Evolutionary conservation across 2,113 vertebrate genomes (phyloP).

Genomic region (Hirundichthys speculiger): DNA sequence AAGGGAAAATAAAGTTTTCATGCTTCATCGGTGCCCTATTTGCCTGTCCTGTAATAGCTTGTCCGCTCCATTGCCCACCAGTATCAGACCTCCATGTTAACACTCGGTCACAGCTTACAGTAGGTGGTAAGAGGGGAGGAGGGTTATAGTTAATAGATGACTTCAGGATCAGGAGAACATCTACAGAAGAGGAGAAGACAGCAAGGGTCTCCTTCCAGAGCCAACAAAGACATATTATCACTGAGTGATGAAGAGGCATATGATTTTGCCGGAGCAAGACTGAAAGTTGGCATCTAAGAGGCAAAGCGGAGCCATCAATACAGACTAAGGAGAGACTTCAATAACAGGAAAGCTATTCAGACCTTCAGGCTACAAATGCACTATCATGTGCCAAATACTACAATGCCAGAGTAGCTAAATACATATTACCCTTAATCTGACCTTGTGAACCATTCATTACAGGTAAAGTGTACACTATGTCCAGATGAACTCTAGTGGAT

Average conservation of each 20-base stretch:
- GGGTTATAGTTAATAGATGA: slow-evolving; percentile 57
- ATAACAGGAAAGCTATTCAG: no score
- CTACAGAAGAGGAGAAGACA: slow-evolving; percentile 6
- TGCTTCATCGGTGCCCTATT: slow-evolving; percentile 73
- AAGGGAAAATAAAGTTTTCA: slow-evolving; percentile 57
- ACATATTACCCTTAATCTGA: no score
- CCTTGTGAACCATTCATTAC: no score
- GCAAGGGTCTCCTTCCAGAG: neutral
- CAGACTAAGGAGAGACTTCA: no score
- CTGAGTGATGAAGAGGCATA: neutral
- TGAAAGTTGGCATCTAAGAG: neutral
- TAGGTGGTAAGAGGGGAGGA: slow-evolving; percentile 30
- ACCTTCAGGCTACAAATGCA: no score
- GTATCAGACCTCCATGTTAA: slow-evolving; percentile 65
- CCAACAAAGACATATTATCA: neutral
- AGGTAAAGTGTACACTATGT: no score
- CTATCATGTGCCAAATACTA: no score
- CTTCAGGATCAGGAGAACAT: slow-evolving; percentile 42
- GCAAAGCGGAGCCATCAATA: neutral
- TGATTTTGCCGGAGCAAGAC: neutral
- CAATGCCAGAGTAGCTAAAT: no score
- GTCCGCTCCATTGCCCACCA: slow-evolving; percentile 70
- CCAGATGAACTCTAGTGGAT: no score
- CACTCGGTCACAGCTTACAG: slow-evolving; percentile 60
- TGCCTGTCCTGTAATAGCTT: slow-evolving; percentile 78